Percentiles rank a stretch among this genome's conserved stretches.
phyloP scores from a whole-genome alignment of 2,888 invertebrate genomes.

The Myopa tessellatipennis region DNA sequence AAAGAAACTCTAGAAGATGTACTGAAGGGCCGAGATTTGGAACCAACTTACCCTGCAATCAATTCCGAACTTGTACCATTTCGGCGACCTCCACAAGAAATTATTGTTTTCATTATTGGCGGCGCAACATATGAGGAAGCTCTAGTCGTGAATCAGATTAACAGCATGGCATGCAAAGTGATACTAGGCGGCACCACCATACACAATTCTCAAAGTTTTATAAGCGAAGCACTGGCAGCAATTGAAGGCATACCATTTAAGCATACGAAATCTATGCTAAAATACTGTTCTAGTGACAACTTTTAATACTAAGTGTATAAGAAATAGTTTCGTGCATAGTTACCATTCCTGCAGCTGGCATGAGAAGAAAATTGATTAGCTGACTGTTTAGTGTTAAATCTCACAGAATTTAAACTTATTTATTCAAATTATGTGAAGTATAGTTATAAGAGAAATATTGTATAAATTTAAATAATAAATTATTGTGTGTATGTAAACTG shows the following conservation, averaged over 20 bases:
- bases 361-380: too few species aligned
- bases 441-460: background rate
- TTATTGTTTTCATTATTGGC: constrained; percentile 96
- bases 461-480: constrained; percentile 8
- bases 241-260: constrained; percentile 76
- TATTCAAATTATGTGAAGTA: background rate
- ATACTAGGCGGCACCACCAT: constrained; percentile 92
- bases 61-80: constrained; percentile 73
- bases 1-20: constrained; percentile 91
- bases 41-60: constrained; percentile 85
- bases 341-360: background rate
- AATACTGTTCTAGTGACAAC: constrained; percentile 73
- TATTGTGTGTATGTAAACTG: background rate
- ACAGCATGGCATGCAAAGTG: constrained; percentile 78
- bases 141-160: constrained; percentile 83
- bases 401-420: too few species aligned
- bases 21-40: constrained; percentile 88
- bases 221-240: constrained; percentile 79
- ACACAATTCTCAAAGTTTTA: constrained; percentile 86
- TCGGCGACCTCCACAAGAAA: constrained; percentile 83
- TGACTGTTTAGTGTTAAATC: too few species aligned
- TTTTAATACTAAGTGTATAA: constrained; percentile 50
- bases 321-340: background rate
- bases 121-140: constrained; percentile 98
- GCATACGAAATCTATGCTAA: constrained; percentile 79